These are phyloP conservation scores for Anastatus disparis DNA, from an alignment of 1,140 invertebrate genomes.

Conservation along the genomic window DNA sequence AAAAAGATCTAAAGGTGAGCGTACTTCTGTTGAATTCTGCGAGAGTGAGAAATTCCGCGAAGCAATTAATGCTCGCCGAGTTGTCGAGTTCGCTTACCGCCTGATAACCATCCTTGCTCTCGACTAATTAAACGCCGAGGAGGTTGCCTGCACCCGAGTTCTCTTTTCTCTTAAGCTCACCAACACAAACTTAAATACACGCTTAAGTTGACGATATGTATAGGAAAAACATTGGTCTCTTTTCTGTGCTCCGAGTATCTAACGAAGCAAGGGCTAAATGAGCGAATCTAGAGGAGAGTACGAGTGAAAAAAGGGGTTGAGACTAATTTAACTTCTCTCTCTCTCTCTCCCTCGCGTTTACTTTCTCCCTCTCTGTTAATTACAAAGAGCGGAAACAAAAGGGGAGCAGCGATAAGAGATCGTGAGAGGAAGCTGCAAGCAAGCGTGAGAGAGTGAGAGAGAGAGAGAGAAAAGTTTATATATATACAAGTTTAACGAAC, in stretches of 20 bases:
- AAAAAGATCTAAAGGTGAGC: no score
- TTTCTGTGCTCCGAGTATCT: slow-evolving; percentile 38
- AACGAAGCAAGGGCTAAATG: slow-evolving; percentile 17
- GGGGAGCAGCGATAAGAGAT: not conserved
- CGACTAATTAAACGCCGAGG: slow-evolving; percentile 1
- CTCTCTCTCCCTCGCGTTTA: no score
- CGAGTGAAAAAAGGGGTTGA: slow-evolving; percentile 31
- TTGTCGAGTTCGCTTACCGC: not conserved
- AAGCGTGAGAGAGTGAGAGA: not conserved
- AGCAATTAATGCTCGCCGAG: not conserved
- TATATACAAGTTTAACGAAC: no score
- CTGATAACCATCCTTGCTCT: not conserved
- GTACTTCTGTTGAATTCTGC: no score
- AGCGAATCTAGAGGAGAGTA: slow-evolving; percentile 2
- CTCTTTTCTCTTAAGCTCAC: not conserved
- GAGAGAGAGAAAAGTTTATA: slow-evolving; percentile 1
- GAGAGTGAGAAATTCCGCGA: not conserved
- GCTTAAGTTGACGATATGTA: not conserved
- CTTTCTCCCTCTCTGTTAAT: no score
- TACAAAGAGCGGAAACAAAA: slow-evolving; percentile 35
- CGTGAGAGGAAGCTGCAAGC: no score
- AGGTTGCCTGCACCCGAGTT: not conserved
- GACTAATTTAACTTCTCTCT: no score
- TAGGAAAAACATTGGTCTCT: not conserved
- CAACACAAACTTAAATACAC: no score